Evolutionary conservation across 2,113 vertebrate species (phyloP).

Genomic region (Polyodon spathula): DNA sequence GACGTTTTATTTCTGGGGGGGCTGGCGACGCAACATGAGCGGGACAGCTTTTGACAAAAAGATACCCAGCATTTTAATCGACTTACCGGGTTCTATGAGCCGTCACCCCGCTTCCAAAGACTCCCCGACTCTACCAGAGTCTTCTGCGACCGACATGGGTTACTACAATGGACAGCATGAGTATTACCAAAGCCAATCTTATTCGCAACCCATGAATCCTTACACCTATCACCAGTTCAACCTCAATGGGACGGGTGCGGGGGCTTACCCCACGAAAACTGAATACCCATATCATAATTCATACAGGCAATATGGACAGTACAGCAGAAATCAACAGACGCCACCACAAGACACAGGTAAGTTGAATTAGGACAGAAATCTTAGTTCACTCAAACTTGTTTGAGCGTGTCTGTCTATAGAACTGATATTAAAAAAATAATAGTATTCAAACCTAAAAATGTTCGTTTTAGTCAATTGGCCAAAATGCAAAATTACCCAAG

Average conservation of each 20-base stretch:
- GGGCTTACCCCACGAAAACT: slow-evolving; percentile 83
- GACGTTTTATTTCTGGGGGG: slow-evolving; percentile 27
- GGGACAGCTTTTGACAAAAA: slow-evolving; percentile 88
- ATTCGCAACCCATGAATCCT: slow-evolving; percentile 73
- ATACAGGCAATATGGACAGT: slow-evolving; percentile 84
- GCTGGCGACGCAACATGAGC: slow-evolving; percentile 66
- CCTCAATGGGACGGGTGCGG: slow-evolving; percentile 70
- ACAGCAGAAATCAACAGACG: slow-evolving; percentile 80
- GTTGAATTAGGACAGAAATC: background rate
- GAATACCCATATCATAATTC: slow-evolving; percentile 82
- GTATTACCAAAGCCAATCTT: slow-evolving; percentile 73
- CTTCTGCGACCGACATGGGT: slow-evolving; percentile 89
- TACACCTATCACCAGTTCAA: slow-evolving; percentile 86
- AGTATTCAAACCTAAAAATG: too few relatives aligned
- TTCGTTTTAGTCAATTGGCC: too few relatives aligned
- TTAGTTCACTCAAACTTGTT: too few relatives aligned
- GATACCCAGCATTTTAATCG: slow-evolving; percentile 83
- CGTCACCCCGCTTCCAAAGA: slow-evolving; percentile 93
- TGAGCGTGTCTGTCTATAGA: too few relatives aligned
- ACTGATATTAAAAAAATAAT: too few relatives aligned
- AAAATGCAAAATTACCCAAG: too few relatives aligned
- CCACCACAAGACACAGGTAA: slow-evolving; percentile 81
- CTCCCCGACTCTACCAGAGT: slow-evolving; percentile 90
- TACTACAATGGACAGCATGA: slow-evolving; percentile 91
- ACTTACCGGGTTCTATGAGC: slow-evolving; percentile 85